A percentile compares a stretch with the other conserved stretches of the same genome.
These are phyloP conservation scores for Siniperca knerii DNA, from an alignment of 2,113 vertebrate species.

Conservation along the genomic window DNA sequence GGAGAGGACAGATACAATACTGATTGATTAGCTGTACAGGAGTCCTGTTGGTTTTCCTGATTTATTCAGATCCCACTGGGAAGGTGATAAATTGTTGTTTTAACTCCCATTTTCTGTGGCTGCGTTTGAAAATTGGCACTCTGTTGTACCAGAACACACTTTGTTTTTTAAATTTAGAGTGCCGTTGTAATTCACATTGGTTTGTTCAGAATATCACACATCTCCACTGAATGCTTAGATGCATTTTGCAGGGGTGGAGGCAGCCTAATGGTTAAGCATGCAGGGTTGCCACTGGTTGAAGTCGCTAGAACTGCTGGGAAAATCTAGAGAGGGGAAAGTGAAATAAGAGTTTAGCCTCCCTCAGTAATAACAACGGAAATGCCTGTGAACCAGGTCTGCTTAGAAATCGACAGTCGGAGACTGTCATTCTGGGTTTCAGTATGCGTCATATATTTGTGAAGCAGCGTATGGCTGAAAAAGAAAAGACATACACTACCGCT, in stretches of 20 bases:
- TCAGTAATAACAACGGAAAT: conserved; percentile 30
- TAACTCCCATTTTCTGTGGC: conserved; percentile 47
- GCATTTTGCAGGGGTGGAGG: conserved; percentile 27
- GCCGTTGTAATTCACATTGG: conserved; percentile 13
- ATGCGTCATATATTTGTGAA: neutral
- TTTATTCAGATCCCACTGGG: conserved; percentile 59
- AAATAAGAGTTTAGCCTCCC: conserved; percentile 30
- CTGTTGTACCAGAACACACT: conserved; percentile 37
- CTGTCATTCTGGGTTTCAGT: neutral
- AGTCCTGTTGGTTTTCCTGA: conserved; percentile 57
- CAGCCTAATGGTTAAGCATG: conserved; percentile 34
- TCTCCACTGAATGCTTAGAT: conserved; percentile 21
- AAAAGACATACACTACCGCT: neutral
- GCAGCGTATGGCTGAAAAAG: neutral
- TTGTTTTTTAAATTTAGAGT: conserved; percentile 53
- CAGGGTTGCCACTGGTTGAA: conserved; percentile 23
- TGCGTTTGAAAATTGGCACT: conserved; percentile 49
- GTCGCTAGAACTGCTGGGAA: conserved; percentile 18
- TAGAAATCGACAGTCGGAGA: conserved; percentile 14
- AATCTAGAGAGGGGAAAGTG: conserved; percentile 18
- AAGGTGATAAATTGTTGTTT: conserved; percentile 62
- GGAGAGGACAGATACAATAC: conserved; percentile 31
- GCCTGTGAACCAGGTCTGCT: conserved; percentile 8
- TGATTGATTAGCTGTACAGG: conserved; percentile 57
- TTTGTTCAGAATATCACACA: conserved; percentile 42